Evolutionary conservation across 2,797 vertebrate genomes (phyloP).

Genomic region (Linurgus olivaceus): DNA sequence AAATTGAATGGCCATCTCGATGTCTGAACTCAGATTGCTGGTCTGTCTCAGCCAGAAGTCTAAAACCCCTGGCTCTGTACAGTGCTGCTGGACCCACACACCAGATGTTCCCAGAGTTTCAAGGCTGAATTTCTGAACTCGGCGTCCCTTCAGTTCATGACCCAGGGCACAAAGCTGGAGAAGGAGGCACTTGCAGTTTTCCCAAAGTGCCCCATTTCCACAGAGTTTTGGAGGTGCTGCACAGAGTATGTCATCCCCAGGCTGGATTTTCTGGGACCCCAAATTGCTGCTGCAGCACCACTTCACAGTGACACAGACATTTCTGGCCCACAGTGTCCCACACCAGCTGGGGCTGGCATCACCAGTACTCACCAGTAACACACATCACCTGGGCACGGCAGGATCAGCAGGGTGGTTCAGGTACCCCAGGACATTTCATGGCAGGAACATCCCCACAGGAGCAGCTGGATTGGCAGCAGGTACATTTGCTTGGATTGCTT

Average conservation of each 20-base stretch:
- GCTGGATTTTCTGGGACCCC: neutral
- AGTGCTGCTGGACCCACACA: neutral
- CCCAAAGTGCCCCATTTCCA: neutral
- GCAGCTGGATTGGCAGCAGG: neutral
- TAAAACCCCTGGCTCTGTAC: neutral
- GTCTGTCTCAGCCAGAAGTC: neutral
- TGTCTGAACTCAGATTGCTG: neutral
- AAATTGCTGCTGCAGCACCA: neutral
- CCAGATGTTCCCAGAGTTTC: neutral
- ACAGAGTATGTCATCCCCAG: neutral
- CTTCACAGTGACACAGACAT: neutral
- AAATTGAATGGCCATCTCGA: neutral
- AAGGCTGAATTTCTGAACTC: neutral
- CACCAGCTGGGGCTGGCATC: neutral
- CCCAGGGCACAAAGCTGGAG: neutral
- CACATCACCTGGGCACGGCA: neutral
- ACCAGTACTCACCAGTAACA: neutral
- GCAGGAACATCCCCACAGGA: neutral
- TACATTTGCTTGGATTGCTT: neutral
- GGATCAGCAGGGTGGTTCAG: neutral
- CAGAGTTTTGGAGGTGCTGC: neutral
- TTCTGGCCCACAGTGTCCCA: neutral
- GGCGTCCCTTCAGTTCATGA: neutral
- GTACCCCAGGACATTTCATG: neutral
- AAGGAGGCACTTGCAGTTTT: neutral